Evolutionary conservation across 1,140 invertebrate genomes (phyloP), one percentile per base, ranked within the genome.

Genomic region (Xylocopa sonorina): DNA sequence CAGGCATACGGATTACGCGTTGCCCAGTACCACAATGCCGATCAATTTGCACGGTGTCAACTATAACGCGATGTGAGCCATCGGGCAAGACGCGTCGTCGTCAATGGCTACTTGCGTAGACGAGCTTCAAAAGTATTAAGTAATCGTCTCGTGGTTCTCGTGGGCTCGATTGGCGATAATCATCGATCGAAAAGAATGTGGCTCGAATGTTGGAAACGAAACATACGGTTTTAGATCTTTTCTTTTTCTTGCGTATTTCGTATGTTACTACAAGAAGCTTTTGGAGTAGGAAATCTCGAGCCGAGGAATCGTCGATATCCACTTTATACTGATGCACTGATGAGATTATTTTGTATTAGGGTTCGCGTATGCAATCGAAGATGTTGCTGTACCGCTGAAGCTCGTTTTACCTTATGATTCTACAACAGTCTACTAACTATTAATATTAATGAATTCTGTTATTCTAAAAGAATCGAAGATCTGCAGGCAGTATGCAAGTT

Each of bases 31-130:
- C 69, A 93, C 94, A 12, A 92, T 92, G 85, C 94, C 94, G 79
- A 94, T 96, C 83, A 96, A 95, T 93, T 93, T 96, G 88, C 94
- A 96, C 84, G 95, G 95, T 77, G 94, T 96, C 73, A 96, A 96
- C 89, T 96, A 96, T 84, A 96, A 95, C 89, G 93, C 95, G 83
- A 95, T 96, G 93, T 96, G 95, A 94, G 80, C 76, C 67, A 80
- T 67, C 57, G 79, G 82, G n/a, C 62, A 76, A 21, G 72, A 81
- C 1, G 29, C 67, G 62, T 51, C 64, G 21, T 43, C 68, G 21
- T 69, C 24, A n/a, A 27, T 29, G n/a, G 18, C 50, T 43, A 64
- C 38, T 77, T 89, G 86, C 85, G 88, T 78, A 87, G 85, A 88
- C 78, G 83, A 85, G 78, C 68, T 84, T 84, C 62, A 84, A 32